phyloP scores from a whole-genome alignment of 1,140 invertebrate species.

The Cephus cinctus region DNA sequence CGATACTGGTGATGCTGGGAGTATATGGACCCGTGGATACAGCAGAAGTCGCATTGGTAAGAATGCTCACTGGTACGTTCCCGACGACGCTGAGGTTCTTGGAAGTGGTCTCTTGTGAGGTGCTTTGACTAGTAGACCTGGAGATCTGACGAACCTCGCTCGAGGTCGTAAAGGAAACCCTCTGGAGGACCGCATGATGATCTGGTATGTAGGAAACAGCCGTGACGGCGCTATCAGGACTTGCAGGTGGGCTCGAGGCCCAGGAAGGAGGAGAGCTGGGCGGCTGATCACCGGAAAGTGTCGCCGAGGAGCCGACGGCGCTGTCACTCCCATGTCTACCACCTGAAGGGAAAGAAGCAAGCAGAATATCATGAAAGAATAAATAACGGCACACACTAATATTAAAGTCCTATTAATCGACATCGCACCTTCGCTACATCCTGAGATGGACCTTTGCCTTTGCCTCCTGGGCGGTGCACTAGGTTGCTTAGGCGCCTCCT shows the following conservation, averaged over 20 bases:
- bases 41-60: slow-evolving; percentile 27
- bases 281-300: slow-evolving; percentile 54
- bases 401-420: too few relatives aligned
- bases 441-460: slow-evolving; percentile 48
- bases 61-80: background rate
- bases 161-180: slow-evolving; percentile 61
- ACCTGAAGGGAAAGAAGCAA: too few relatives aligned
- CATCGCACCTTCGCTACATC: slow-evolving; percentile 45
- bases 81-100: slow-evolving; percentile 25
- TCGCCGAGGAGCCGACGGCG: slow-evolving; percentile 62
- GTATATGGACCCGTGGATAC: slow-evolving; percentile 41
- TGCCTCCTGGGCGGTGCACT: slow-evolving; percentile 44
- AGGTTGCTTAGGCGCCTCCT: slow-evolving; percentile 55
- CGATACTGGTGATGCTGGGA: slow-evolving; percentile 66
- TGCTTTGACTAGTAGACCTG: slow-evolving; percentile 45
- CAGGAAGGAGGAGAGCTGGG: slow-evolving; percentile 61
- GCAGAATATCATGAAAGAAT: too few relatives aligned
- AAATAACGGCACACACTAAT: background rate
- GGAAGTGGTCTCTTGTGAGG: slow-evolving; percentile 39
- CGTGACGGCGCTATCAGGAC: slow-evolving; percentile 57
- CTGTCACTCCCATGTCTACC: slow-evolving; percentile 56
- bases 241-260: slow-evolving; percentile 62
- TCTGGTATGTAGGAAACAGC: slow-evolving; percentile 61
- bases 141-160: slow-evolving; percentile 58
- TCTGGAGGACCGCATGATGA: slow-evolving; percentile 55